Evolutionary conservation across 1,140 invertebrate genomes (phyloP), one percentile per base, ranked within the genome.

Genomic region (Manduca sexta): DNA sequence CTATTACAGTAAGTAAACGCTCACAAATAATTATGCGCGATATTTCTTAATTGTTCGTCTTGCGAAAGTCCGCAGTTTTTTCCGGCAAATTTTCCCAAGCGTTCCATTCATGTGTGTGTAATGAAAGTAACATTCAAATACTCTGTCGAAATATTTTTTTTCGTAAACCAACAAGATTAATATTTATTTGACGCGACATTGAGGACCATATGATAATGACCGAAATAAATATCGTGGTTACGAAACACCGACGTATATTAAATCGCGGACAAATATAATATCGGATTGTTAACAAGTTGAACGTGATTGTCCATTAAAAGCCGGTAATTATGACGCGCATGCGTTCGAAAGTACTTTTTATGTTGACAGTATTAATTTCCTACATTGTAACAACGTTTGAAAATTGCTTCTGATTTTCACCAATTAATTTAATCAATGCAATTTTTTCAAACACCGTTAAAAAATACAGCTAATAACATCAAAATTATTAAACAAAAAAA

Each of bases 1-100:
- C 63, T 70, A 74, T 74, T 66, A 66, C 56, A 55, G 45, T 41
- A n/a, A n/a, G n/a, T n/a, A n/a, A 46, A 39, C 16, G 30, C 18
- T 16, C 18, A 29, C 16, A 16, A 45, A 39, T 17, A 40, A 18
- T 12, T 40, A 18, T 18, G n/a, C 8, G 5, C 16, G 16, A 5
- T 18, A 40, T 40, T 40, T 40, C 38, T 18, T 18, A 8, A 40
- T 18, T 18, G 15, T 40, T 40, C 38, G n/a, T 40, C 14, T 37
- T 40, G 38, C 38, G 38, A 60, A 49, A 60, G 51, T 35, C 41
- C 37, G 21, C 31, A 31, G 37, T 52, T 49, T 64, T 60, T 51
- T 50, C 42, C 42, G 15, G 12, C 33, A 40, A 44, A 40, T 49
- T 56, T 64, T 60, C 61, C 52, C 57, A 64, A 50, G 49, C 50